These are phyloP conservation scores for Polydrusus cervinus DNA, from an alignment of 2,888 invertebrate genomes.

Conservation along the genomic window DNA sequence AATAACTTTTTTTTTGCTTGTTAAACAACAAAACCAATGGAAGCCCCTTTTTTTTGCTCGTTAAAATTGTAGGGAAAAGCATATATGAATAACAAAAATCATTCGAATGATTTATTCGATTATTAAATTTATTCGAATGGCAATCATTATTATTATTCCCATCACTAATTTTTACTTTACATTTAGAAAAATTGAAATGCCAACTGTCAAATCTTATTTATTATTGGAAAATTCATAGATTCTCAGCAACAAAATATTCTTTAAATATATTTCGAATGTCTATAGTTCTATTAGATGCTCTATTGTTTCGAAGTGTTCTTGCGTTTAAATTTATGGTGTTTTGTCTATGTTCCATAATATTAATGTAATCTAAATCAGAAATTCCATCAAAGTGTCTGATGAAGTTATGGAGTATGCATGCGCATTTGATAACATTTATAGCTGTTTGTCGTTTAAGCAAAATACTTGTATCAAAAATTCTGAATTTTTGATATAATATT, in stretches of 20 bases:
- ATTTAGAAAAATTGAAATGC: no score
- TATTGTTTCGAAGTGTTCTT: constrained; percentile 16
- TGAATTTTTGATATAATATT: constrained; percentile 46
- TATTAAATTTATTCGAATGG: no score
- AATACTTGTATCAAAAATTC: constrained; percentile 49
- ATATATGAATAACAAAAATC: no score
- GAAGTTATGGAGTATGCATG: constrained; percentile 45
- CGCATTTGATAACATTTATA: constrained; percentile 43
- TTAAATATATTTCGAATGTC: constrained; percentile 31
- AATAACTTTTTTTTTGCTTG: no score
- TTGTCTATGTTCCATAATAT: constrained; percentile 2
- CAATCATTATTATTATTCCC: no score
- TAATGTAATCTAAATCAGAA: constrained; percentile 30
- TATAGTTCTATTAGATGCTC: constrained; percentile 20
- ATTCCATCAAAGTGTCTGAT: constrained; percentile 38
- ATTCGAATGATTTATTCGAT: no score
- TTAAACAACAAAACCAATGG: no score
- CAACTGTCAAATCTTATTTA: no score
- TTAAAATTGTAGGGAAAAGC: no score
- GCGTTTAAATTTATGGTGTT: constrained; percentile 13
- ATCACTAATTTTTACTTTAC: no score
- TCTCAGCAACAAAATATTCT: constrained; percentile 22
- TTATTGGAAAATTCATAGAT: constrained; percentile 10
- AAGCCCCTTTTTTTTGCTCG: no score
- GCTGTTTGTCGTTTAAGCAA: constrained; percentile 35